Conservation (phyloP, 2,797 vertebrate species). For the Delichon dasypus region DNA sequence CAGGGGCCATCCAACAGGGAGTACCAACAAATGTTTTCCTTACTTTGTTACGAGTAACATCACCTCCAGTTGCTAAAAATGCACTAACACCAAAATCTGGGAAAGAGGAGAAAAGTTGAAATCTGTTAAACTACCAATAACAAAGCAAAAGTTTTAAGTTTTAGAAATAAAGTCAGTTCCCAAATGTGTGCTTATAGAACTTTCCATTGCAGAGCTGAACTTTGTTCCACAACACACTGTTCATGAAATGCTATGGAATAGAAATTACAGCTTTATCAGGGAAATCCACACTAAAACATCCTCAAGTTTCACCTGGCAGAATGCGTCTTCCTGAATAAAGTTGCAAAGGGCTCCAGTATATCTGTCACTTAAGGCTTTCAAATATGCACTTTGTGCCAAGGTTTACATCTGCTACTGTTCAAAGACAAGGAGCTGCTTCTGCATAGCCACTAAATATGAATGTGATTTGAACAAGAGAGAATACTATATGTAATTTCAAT, state of each 20-base stretch:
- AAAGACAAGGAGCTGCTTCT: neutral
- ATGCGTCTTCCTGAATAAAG: neutral
- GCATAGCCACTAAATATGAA: neutral
- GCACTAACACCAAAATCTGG: slow-evolving; percentile 97
- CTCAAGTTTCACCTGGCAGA: neutral
- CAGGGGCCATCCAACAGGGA: slow-evolving; percentile 99
- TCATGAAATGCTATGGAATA: neutral
- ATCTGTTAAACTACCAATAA: neutral
- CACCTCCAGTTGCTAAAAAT: slow-evolving; percentile 94
- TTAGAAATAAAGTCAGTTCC: neutral
- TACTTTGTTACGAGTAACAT: slow-evolving; percentile 98
- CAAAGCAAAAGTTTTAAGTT: neutral
- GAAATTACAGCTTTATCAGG: neutral
- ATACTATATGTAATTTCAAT: neutral
- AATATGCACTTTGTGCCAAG: neutral
- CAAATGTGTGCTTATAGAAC: neutral
- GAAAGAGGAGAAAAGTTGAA: neutral
- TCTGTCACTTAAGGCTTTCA: neutral
- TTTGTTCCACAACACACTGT: neutral
- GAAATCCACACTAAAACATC: neutral
- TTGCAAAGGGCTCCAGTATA: neutral
- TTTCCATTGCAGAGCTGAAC: neutral
- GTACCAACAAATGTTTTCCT: slow-evolving; percentile 98
- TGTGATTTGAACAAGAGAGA: neutral
- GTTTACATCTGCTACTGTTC: neutral